Conservation (phyloP, 2,888 invertebrate species). For the Tipula vernalis region DNA sequence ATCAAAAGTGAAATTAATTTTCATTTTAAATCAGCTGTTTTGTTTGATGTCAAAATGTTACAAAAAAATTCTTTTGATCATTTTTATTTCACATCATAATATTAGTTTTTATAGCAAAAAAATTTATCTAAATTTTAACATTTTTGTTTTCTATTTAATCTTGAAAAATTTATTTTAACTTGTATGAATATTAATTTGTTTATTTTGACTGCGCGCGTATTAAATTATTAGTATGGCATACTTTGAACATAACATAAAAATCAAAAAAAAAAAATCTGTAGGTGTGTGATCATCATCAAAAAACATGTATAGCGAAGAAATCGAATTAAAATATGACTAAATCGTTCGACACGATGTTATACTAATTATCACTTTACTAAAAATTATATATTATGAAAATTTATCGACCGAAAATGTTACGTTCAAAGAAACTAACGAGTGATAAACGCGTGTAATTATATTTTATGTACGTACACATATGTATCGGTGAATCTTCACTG, state of each 20-base stretch:
- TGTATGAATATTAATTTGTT: slow-evolving; percentile 4
- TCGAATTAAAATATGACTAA: not conserved
- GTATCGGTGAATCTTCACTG: not conserved
- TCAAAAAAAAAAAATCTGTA: not conserved
- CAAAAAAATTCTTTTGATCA: not conserved
- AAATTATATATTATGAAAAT: not conserved
- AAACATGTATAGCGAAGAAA: not conserved
- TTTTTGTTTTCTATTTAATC: not conserved
- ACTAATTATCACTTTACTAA: not conserved
- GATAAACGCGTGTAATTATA: not conserved
- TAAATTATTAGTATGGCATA: slow-evolving; percentile 4
- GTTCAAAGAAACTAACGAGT: not conserved
- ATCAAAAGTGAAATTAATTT: not conserved
- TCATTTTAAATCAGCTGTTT: not conserved
- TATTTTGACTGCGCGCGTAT: not conserved
- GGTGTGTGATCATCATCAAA: not conserved
- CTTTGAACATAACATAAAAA: not conserved
- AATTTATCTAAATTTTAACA: not conserved
- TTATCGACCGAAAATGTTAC: not conserved
- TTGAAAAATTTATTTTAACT: not conserved
- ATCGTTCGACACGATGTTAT: not conserved
- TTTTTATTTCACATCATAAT: not conserved
- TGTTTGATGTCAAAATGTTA: not conserved
- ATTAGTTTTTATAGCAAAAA: not conserved
- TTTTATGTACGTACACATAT: not conserved